Conservation (phyloP, 1,140 invertebrate genomes). For the Octopus bimaculoides region DNA sequence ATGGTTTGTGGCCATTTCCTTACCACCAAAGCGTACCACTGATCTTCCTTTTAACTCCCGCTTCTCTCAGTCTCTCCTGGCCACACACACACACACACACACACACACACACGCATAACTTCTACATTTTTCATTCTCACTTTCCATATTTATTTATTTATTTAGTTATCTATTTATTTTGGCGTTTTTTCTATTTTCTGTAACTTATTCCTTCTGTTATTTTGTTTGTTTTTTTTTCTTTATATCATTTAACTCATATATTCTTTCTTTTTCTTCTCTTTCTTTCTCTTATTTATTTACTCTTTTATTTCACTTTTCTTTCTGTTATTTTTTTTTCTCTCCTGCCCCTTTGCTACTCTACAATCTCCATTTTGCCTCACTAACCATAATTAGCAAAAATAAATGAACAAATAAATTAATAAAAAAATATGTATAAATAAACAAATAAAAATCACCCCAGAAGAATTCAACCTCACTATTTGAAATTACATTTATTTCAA, state of each 20-base stretch:
- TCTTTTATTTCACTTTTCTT: background rate
- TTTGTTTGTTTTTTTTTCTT: background rate
- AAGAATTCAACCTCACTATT: too few species aligned
- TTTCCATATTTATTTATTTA: conserved; percentile 15
- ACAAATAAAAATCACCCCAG: too few species aligned
- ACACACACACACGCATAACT: background rate
- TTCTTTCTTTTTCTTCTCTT: background rate
- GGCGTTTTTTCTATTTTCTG: conserved; percentile 8
- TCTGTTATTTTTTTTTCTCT: background rate
- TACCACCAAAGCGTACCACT: too few species aligned
- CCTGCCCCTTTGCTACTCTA: background rate
- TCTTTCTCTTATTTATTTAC: background rate
- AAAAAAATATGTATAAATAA: too few species aligned
- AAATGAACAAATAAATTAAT: too few species aligned
- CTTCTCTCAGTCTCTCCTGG: too few species aligned
- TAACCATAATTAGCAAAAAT: too few species aligned
- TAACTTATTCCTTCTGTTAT: background rate
- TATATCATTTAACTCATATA: background rate
- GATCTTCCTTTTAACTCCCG: too few species aligned
- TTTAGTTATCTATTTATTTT: conserved; percentile 13
- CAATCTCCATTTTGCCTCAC: too few species aligned
- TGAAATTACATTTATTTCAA: too few species aligned
- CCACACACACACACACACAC: background rate
- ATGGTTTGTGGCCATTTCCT: too few species aligned
- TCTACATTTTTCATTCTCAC: background rate